Evolutionary conservation across 1,140 invertebrate genomes (phyloP).

Genomic region (Pseudomyrmex concolor): DNA sequence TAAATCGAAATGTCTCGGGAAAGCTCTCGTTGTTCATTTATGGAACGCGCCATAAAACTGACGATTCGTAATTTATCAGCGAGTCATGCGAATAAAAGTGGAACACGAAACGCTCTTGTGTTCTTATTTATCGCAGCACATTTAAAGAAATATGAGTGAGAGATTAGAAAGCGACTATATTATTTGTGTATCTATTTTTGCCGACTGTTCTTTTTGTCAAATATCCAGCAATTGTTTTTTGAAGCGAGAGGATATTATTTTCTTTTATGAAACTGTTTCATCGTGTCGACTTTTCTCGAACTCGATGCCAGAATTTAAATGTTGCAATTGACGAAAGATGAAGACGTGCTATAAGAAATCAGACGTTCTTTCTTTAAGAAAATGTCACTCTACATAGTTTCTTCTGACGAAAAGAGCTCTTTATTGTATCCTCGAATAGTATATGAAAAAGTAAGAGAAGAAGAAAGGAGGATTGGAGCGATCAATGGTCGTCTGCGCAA

Average conservation of each 20-base stretch:
- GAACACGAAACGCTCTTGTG: not conserved
- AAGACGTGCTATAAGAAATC: not conserved
- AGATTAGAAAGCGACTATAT: not conserved
- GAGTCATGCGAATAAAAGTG: conserved; percentile 1
- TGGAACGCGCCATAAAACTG: conserved; percentile 29
- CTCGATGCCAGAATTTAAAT: conserved; percentile 10
- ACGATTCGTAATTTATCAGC: conserved; percentile 18
- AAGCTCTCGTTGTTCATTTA: conserved; percentile 13
- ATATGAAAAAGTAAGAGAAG: too few relatives aligned
- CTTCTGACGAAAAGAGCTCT: not conserved
- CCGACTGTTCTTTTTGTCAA: not conserved
- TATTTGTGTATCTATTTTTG: conserved; percentile 26
- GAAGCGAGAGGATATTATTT: not conserved
- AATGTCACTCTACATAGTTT: not conserved
- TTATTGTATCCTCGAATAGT: not conserved
- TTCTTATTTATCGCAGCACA: conserved; percentile 8
- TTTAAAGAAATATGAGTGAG: not conserved
- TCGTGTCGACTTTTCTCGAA: not conserved
- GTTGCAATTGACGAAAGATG: not conserved
- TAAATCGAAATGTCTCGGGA: conserved; percentile 26
- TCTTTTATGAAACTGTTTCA: not conserved
- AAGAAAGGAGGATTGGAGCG: not conserved
- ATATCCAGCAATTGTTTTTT: not conserved
- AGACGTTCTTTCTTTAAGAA: not conserved
- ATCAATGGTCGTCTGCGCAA: conserved; percentile 10